Base-by-base conservation (phyloP, 2,888 invertebrate species). In the Yponomeuta plumbellus region DNA sequence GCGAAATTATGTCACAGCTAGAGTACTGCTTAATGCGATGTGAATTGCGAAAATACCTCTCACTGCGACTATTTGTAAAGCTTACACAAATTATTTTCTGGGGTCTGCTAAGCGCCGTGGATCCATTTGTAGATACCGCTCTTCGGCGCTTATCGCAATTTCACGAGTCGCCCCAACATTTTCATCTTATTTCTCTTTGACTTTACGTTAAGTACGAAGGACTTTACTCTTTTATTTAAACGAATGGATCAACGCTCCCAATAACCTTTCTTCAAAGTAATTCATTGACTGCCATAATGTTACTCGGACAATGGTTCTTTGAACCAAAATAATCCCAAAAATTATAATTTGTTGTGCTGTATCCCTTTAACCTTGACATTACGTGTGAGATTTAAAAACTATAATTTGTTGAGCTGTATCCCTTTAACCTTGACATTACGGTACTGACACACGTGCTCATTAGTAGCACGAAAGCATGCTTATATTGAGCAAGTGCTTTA, bases 1-100 rank as follows among this genome's bases (percentile, higher is more conserved):
- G 64, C 61, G 64, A 69, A 67, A 67, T 70, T 69, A 69, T 69
- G 67, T 68, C 68, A 66, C 67, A n/a, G 66, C 56, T 61, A 39
- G 17, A 34, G 63, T 21, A n/a, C 65, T 65, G 40, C 40, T 65
- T 65, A 59, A 65, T 39, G 65, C 65, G 21, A 57, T 58, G 39
- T 21, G 39, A 39, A 58, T 65, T 65, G 58, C 58, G 58, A 65
- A 56, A 64, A 56, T 11, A 64, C 56, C 57, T 22, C 57, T 65
- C 63, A 20, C 61, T 34, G 59, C 11, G 22, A 59, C 59, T 21
- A 59, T 59, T 59, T 59, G 59, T 59, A 21, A 59, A 23, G 59
- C 59, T 59, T 10, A 59, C 59, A 59, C 59, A 59, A 59, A 59
- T 59, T 59, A 59, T 59, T 59, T 59, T 21, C 11, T 59, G 59